Conservation (phyloP, 2,113 vertebrate genomes). For the Cyprinodon variegatus region DNA sequence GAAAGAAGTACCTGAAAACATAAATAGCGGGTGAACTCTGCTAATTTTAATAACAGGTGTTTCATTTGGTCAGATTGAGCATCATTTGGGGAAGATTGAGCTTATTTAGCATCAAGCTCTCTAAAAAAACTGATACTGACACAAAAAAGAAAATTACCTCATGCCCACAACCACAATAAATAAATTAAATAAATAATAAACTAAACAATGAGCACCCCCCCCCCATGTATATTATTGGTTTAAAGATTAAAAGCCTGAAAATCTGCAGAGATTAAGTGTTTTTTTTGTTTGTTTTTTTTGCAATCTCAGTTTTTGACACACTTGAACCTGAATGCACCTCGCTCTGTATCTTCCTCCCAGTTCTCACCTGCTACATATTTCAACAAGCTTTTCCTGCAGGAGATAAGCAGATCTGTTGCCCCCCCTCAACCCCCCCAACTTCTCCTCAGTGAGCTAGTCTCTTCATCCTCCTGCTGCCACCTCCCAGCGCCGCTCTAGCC, state of each 20-base stretch:
- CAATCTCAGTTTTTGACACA: slow-evolving; percentile 19
- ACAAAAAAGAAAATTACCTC: not conserved
- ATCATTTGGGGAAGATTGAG: not conserved
- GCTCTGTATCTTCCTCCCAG: slow-evolving; percentile 18
- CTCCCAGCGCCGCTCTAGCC: slow-evolving; percentile 6
- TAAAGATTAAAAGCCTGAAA: slow-evolving; percentile 14
- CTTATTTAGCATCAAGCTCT: not conserved
- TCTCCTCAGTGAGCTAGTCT: slow-evolving; percentile 39
- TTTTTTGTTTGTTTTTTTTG: not conserved
- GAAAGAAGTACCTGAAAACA: not conserved
- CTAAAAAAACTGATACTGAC: not conserved
- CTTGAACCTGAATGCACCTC: slow-evolving; percentile 12
- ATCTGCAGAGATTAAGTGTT: slow-evolving; percentile 27
- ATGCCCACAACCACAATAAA: not conserved
- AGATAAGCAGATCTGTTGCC: slow-evolving; percentile 49
- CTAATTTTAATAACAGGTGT: no score
- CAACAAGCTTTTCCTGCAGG: slow-evolving; percentile 31
- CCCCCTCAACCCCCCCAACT: slow-evolving; percentile 23
- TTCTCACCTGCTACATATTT: slow-evolving; percentile 36
- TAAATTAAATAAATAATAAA: no score
- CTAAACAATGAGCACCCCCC: no score
- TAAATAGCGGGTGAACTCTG: no score
- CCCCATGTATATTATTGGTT: no score
- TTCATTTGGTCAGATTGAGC: no score
- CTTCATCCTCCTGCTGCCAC: slow-evolving; percentile 26